Base-by-base conservation (phyloP, 92 coral and sea anemone genomes). In the Palythoa caribaeorum region DNA sequence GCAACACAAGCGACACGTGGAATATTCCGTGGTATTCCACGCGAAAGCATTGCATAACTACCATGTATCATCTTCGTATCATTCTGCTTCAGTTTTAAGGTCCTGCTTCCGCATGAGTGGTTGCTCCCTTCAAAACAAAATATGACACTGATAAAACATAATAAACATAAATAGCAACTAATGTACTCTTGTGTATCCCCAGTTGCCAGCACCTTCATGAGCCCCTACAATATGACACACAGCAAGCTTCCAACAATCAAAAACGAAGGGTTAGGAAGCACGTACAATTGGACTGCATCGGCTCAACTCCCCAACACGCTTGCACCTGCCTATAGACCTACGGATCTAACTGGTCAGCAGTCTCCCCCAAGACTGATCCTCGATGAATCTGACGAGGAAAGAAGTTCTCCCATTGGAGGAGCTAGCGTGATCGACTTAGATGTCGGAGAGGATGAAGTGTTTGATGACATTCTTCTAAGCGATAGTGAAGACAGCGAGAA, bases 321-420 rank as follows among this genome's bases (percentile, higher is more conserved):
- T 2, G 91, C 90, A 10, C 94, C 98, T 2, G 98, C 96, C 37
- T 93, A 93, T 79, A 40, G 87, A 76, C 93, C 93, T 37, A 77
- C 96, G 50, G 89, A 90, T 57, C 86, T 92, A 48, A 88, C 83
- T 38, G 92, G 92, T 77, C 93, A 91, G 90, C 85, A 89, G 62
- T 84, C 94, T 59, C 94, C 96, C 40, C 96, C 94, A 2, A 86
- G 93, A 88, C 94, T 95, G 55, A 91, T 95, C 71, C 91, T 95
- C 57, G 98, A 95, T 69, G 98, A 81, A 12, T 85, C 93, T 2
- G 96, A 93, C 28, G 89, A 84, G 17, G 65, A 66, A 19, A 63
- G 17, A 8, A 20, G 20, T 63, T 90, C 84, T 76, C 77, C 57
- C 17, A 60, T 9, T 51, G 36, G 89, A 15, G 89, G 93, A 66